phyloP scores from a whole-genome alignment of 92 coral and sea anemone species.

The Bergia sp. region DNA sequence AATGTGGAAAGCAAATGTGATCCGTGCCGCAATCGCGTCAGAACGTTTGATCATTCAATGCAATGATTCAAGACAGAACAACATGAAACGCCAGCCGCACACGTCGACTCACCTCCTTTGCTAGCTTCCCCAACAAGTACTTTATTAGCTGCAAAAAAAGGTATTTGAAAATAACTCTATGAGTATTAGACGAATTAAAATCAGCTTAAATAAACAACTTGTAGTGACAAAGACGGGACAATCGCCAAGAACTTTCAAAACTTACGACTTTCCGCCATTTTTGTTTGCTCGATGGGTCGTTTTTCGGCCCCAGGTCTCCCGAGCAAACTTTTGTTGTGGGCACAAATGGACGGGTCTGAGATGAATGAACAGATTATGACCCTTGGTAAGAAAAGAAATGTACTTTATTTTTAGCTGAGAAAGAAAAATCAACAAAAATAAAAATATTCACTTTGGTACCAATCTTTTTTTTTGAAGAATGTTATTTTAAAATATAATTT shows the following conservation, averaged over 20 bases:
- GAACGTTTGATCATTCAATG: neutral
- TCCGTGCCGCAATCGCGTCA: neutral
- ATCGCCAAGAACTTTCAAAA: conserved; percentile 37
- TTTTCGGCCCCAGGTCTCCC: conserved; percentile 28
- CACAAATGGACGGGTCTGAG: neutral
- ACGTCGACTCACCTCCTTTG: conserved; percentile 17
- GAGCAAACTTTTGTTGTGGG: neutral
- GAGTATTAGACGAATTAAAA: neutral
- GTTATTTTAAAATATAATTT: too few relatives aligned
- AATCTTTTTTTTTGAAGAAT: neutral
- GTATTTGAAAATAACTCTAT: neutral
- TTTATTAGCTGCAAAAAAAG: conserved; percentile 21
- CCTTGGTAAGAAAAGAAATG: neutral
- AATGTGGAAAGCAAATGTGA: neutral
- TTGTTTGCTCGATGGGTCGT: conserved; percentile 46
- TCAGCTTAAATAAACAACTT: neutral
- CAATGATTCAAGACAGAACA: neutral
- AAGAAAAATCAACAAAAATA: too few relatives aligned
- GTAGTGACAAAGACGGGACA: conserved; percentile 6
- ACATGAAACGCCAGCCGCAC: neutral
- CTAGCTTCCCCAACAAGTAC: conserved; percentile 31
- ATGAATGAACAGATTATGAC: neutral
- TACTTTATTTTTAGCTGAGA: too few relatives aligned
- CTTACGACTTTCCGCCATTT: conserved; percentile 90
- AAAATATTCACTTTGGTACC: neutral